Base-by-base conservation (phyloP, 1,140 invertebrate genomes). In the Cydia strobilella region DNA sequence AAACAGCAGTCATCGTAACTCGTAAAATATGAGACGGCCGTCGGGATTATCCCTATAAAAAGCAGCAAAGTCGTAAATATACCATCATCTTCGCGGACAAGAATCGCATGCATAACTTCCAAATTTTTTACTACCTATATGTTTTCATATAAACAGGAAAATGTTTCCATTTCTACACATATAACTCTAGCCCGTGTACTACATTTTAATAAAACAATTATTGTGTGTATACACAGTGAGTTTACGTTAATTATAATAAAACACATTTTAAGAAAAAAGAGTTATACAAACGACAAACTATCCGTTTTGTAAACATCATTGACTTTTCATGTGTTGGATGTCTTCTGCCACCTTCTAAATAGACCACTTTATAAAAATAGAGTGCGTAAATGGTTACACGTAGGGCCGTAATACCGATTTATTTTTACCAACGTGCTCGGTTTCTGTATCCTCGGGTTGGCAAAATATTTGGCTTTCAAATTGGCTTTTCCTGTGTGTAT, bases 401-500 rank as follows among this genome's bases (percentile, higher is more conserved):
- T 18, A 7, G 54, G 6, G 18, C 18, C 18, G 15, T 59, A 0
- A 59, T 59, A 59, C 54, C n/a, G 54, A 23, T 59, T 59, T 23
- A 59, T 20, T 59, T 18, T 69, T 35, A 31, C 65, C 7, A 69
- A 69, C 35, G 65, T 35, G 65, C 65, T 20, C 65, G 31, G 35
- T 31, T 39, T 69, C 42, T 42, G 42, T 69, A 69, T 42, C 65
- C 65, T 69, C 35, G 31, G 72, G 42, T 42, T 73, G 42, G 48
- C 42, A 73, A 73, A 72, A 73, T 73, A 73, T 73, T 73, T 73
- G 72, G 48, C 23, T 73, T 73, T 54, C 72, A 73, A 73, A 73
- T 73, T 73, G 72, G 42, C 72, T 69, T 69, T 69, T 35, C 65
- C 65, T 31, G 27, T 18, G 65, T 69, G 65, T 69, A 69, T 69